Evolutionary conservation across 2,888 invertebrate genomes (phyloP).

Genomic region (Cacoxenus indagator): DNA sequence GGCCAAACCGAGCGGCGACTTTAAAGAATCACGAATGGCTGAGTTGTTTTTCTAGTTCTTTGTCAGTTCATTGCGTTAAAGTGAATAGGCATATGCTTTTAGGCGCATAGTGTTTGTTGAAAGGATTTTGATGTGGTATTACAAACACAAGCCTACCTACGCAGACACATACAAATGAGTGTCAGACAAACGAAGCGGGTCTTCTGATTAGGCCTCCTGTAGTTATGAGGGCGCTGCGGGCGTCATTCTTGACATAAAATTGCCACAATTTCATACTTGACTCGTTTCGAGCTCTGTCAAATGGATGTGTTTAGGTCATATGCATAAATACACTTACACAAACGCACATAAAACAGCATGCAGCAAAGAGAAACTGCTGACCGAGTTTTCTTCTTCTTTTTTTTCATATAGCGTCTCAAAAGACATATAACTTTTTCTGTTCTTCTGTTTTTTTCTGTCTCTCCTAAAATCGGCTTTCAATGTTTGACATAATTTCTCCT

Average conservation of each 20-base stretch:
- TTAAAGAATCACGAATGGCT: too few species aligned
- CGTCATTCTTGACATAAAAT: conserved; percentile 7
- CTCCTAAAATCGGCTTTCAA: conserved; percentile 21
- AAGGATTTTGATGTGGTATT: too few species aligned
- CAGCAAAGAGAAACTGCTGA: conserved; percentile 11
- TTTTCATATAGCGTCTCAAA: too few species aligned
- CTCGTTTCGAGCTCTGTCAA: neutral
- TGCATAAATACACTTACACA: neutral
- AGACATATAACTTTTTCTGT: neutral
- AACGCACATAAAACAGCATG: neutral
- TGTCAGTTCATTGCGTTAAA: neutral
- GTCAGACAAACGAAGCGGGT: neutral
- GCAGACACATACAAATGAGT: neutral
- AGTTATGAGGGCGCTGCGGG: neutral
- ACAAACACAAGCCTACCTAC: too few species aligned
- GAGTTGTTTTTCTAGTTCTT: neutral
- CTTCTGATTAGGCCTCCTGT: neutral
- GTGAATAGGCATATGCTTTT: neutral
- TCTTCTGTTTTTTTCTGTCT: neutral
- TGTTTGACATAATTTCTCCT: conserved; percentile 24
- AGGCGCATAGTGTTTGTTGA: neutral
- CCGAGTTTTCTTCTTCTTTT: neutral
- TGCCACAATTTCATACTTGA: conserved; percentile 25
- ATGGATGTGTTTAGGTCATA: neutral
- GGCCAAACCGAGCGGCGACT: too few species aligned